A percentile compares a stretch with the other conserved stretches of the same genome.
phyloP scores from a whole-genome alignment of 2,888 invertebrate species.

The Clepsis dumicolana region DNA sequence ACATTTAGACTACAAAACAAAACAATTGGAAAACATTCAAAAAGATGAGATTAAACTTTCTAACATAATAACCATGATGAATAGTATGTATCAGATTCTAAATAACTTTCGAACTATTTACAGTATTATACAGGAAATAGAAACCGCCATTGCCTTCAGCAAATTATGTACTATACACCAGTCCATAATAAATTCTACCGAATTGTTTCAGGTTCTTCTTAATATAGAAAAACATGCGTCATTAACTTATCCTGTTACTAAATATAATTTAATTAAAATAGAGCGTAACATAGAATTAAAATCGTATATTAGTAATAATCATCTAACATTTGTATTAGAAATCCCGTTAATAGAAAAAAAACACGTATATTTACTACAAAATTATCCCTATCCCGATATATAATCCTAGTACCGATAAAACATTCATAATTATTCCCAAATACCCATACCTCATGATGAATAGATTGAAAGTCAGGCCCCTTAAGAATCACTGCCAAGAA shows the following conservation, averaged over 20 bases:
- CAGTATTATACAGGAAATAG: slow-evolving; percentile 34
- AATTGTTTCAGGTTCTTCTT: no score
- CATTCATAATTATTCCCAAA: slow-evolving; percentile 11
- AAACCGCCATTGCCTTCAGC: slow-evolving; percentile 45
- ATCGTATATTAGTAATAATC: slow-evolving; percentile 30
- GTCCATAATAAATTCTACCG: no score
- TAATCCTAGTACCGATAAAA: background rate
- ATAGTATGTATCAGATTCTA: slow-evolving; percentile 36
- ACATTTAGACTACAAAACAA: slow-evolving; percentile 26
- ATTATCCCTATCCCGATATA: slow-evolving; percentile 16
- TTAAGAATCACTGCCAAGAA: slow-evolving; percentile 33
- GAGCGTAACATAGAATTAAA: slow-evolving; percentile 32
- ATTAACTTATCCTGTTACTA: no score
- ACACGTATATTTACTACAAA: slow-evolving; percentile 30
- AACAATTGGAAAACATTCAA: slow-evolving; percentile 7
- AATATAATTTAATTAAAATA: no score
- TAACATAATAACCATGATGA: slow-evolving; percentile 23
- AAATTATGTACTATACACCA: slow-evolving; percentile 11
- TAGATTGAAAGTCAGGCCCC: slow-evolving; percentile 38
- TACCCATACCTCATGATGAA: slow-evolving; percentile 36
- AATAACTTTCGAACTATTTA: slow-evolving; percentile 44
- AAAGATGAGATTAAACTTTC: background rate
- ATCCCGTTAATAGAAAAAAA: slow-evolving; percentile 19
- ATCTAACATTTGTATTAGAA: slow-evolving; percentile 24
- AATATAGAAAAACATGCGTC: no score